Evolutionary conservation across 2,113 vertebrate genomes (phyloP).

Genomic region (Eurypyga helias): DNA sequence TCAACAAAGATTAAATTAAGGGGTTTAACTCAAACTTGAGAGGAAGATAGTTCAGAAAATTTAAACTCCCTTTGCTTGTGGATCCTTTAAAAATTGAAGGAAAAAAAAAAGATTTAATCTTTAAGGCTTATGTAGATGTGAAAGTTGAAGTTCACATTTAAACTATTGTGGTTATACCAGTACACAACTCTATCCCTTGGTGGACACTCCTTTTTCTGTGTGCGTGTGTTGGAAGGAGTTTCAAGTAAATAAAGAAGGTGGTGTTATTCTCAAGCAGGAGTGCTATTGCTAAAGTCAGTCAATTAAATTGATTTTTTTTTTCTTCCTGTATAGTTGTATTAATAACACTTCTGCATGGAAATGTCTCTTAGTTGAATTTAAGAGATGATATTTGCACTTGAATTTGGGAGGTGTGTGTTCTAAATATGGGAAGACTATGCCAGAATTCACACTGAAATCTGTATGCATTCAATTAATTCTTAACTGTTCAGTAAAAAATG

Average conservation of each 20-base stretch:
- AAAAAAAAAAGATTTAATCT: background rate
- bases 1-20: background rate
- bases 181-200: background rate
- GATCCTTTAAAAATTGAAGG: background rate
- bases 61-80: background rate
- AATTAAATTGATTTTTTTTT: background rate
- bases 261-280: background rate
- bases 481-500: background rate
- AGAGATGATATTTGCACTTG: background rate
- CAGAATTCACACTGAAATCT: background rate
- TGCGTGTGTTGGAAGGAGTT: background rate
- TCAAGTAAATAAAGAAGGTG: background rate
- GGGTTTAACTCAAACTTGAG: background rate
- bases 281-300: background rate
- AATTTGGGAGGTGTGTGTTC: background rate
- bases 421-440: background rate
- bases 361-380: background rate
- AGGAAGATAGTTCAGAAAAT: background rate
- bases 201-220: background rate
- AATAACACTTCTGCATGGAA: background rate
- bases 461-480: background rate
- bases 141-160: background rate
- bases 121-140: background rate
- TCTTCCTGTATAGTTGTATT: background rate
- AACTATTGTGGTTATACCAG: background rate